Conservation (phyloP, 2,797 vertebrate species). For the Miopithecus talapoin region DNA sequence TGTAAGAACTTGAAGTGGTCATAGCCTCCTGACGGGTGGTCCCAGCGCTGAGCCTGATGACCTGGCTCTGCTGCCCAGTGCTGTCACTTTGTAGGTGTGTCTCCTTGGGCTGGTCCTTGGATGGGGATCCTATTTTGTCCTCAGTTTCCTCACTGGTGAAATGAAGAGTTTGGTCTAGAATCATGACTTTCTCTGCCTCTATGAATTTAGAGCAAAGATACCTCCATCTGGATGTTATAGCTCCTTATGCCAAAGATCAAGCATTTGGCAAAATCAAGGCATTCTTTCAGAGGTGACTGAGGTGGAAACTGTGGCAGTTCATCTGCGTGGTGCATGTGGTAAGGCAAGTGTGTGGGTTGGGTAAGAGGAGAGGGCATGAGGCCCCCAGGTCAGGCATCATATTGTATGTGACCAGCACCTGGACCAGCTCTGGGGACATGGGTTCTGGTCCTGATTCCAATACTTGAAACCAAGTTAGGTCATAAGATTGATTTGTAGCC, state of each 20-base stretch:
- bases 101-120: background rate
- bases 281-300: background rate
- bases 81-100: background rate
- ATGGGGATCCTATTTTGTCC: background rate
- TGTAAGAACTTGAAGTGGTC: background rate
- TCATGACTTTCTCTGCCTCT: background rate
- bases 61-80: background rate
- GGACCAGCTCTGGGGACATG: background rate
- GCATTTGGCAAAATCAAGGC: background rate
- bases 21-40: background rate
- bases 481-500: background rate
- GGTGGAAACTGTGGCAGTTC: background rate
- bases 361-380: background rate
- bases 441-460: background rate
- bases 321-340: background rate
- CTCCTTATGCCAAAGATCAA: background rate
- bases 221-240: background rate
- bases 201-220: background rate
- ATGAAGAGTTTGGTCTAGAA: background rate
- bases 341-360: background rate
- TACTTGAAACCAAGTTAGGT: background rate
- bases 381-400: background rate
- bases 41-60: background rate
- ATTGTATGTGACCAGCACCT: background rate
- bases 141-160: background rate